phyloP scores from a whole-genome alignment of 2,797 vertebrate genomes.

The Xiphophorus birchmanni region DNA sequence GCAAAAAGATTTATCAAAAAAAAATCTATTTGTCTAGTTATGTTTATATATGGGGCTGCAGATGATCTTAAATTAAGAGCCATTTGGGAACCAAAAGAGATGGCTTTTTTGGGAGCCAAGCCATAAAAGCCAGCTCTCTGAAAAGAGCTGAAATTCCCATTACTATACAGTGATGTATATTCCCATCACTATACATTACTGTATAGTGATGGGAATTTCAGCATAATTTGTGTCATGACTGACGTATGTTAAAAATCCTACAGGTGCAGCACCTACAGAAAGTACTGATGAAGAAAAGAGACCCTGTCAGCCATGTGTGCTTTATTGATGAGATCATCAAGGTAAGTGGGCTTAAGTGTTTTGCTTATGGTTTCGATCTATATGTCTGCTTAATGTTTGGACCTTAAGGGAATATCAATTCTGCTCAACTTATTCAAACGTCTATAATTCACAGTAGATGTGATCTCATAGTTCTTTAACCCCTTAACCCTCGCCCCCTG shows the following conservation, averaged over 20 bases:
- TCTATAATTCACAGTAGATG: background rate
- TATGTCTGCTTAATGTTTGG: background rate
- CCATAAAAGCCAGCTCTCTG: no score
- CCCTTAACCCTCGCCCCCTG: no score
- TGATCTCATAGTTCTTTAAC: background rate
- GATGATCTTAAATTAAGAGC: no score
- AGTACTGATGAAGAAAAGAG: slow-evolving; percentile 93
- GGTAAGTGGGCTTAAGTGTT: slow-evolving; percentile 72
- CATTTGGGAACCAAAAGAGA: no score
- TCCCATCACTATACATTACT: no score
- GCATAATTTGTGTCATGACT: background rate
- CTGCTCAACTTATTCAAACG: background rate
- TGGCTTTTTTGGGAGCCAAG: no score
- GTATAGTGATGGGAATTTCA: background rate
- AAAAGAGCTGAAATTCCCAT: no score
- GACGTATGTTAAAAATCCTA: slow-evolving; percentile 6
- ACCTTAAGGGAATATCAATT: background rate
- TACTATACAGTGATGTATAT: no score
- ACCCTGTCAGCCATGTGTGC: slow-evolving; percentile 94
- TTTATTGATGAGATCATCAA: slow-evolving; percentile 97
- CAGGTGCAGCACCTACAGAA: slow-evolving; percentile 98
- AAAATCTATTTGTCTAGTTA: no score
- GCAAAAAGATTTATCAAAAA: no score
- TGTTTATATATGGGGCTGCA: no score
- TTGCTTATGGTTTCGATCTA: background rate